phyloP scores from a whole-genome alignment of 2,797 vertebrate species.

The Schizopygopsis pylzovi region DNA sequence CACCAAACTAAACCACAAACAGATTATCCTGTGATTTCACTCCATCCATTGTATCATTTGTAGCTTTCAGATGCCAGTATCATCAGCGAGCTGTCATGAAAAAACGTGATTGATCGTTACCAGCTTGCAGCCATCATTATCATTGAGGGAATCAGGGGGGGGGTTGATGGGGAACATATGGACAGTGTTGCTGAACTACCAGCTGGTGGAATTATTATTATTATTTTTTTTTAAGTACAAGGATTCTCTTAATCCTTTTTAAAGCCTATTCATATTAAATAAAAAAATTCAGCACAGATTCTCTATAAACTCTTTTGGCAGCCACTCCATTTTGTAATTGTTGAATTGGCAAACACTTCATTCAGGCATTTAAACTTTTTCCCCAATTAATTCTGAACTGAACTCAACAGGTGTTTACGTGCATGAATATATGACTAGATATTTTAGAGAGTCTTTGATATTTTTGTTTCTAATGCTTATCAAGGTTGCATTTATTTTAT shows the following conservation, averaged over 20 bases:
- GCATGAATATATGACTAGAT: not conserved
- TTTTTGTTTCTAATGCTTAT: not conserved
- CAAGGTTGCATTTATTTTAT: not conserved
- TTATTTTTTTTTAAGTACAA: conserved; percentile 17
- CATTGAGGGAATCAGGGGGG: not conserved
- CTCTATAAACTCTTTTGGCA: not conserved
- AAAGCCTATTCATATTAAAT: not conserved
- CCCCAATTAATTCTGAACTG: not conserved
- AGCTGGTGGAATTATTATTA: conserved; percentile 40
- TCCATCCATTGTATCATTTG: conserved; percentile 31
- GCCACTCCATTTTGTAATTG: not conserved
- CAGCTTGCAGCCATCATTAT: not conserved
- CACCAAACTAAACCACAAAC: conserved; percentile 3
- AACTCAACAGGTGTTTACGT: not conserved
- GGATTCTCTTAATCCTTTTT: conserved; percentile 40
- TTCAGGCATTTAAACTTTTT: too few species aligned
- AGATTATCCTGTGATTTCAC: conserved; percentile 42
- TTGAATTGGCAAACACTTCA: not conserved
- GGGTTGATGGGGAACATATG: conserved; percentile 74
- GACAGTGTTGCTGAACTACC: conserved; percentile 53
- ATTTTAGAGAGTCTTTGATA: not conserved
- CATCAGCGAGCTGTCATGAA: conserved; percentile 6
- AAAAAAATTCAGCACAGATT: not conserved
- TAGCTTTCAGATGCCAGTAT: conserved; percentile 34
- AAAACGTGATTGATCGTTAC: conserved; percentile 32